A percentile compares a stretch with the other conserved stretches of the same genome.
phyloP scores from a whole-genome alignment of 2,888 invertebrate species.

The Escarpia spicata region DNA sequence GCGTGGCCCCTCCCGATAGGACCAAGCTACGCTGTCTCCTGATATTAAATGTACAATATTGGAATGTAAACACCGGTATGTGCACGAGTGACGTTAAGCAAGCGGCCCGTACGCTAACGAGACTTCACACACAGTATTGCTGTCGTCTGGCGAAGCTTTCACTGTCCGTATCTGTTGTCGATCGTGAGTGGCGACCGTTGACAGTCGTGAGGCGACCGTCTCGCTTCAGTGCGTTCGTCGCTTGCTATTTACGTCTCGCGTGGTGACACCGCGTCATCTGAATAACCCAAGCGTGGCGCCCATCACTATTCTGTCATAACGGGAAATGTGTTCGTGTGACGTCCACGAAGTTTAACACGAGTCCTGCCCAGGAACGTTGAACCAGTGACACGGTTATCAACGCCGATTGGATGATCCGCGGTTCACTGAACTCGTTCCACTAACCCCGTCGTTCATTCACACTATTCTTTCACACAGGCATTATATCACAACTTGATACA shows the following conservation, averaged over 20 bases:
- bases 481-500: too few relatives aligned
- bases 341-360: too few relatives aligned
- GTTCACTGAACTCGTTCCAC: background rate
- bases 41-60: background rate
- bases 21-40: background rate
- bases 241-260: background rate
- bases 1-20: background rate
- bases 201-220: background rate
- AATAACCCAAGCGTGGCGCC: background rate
- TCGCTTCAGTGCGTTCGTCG: background rate
- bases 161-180: too few relatives aligned
- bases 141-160: background rate
- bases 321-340: too few relatives aligned
- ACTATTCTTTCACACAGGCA: background rate
- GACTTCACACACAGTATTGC: background rate
- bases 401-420: background rate
- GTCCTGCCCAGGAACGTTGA: too few relatives aligned
- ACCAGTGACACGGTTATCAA: background rate
- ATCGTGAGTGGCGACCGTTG: too few relatives aligned
- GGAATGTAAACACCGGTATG: background rate
- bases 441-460: background rate
- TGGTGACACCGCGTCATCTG: background rate
- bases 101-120: background rate
- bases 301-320: too few relatives aligned
- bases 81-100: background rate